Evolutionary conservation across 2,797 vertebrate genomes (phyloP).

Genomic region (Falco columbarius): DNA sequence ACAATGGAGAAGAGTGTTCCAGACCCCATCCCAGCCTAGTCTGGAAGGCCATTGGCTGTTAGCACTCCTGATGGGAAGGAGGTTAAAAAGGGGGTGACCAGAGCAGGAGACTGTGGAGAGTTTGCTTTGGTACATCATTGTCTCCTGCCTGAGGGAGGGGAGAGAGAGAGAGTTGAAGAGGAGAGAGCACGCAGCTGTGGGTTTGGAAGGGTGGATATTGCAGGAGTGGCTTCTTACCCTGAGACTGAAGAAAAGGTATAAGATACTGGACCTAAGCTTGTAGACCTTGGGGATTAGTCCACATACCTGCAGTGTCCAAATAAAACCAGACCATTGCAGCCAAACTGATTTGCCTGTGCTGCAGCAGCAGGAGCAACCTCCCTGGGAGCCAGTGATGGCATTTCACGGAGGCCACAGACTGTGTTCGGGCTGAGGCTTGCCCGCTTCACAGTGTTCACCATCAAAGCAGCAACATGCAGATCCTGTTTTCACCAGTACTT

Average conservation of each 20-base stretch:
- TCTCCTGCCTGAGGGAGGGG: background rate
- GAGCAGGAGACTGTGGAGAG: background rate
- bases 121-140: background rate
- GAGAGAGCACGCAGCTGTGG: fast-evolving
- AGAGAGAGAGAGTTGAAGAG: background rate
- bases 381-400: background rate
- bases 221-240: background rate
- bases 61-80: background rate
- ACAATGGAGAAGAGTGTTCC: background rate
- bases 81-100: background rate
- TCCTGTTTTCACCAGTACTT: background rate
- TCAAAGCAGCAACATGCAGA: background rate
- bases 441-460: background rate
- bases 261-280: background rate
- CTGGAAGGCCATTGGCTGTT: background rate
- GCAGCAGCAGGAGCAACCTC: fast-evolving
- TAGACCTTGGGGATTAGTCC: background rate
- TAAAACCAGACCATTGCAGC: background rate
- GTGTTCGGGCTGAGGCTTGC: background rate
- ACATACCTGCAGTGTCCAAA: background rate
- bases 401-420: background rate
- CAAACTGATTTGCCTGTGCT: background rate
- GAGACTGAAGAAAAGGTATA: background rate
- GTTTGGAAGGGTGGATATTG: background rate
- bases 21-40: background rate